Evolutionary conservation across 2,113 vertebrate species (phyloP), one percentile per base, ranked within the genome.

Genomic region (Numenius arquata): DNA sequence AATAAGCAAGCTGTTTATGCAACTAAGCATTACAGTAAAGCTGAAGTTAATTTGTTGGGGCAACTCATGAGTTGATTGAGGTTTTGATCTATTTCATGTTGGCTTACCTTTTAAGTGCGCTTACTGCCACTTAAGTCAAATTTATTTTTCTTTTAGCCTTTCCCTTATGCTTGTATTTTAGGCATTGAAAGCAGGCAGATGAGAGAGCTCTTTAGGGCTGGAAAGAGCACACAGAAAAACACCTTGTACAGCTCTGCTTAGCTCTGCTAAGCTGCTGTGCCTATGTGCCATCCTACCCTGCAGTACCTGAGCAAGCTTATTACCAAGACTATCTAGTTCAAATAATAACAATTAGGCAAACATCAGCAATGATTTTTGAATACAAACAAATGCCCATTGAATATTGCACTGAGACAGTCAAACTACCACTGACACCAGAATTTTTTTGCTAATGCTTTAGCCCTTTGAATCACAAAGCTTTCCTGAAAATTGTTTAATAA

Each of bases 401-500:
- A 77, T 70, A 75, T 45, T 88, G 38, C 38, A 15, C 52, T 20
- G 34, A 86, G 80, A 94, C 29, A 90, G n/a, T 34, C 58, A 89
- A 74, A 76, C 88, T 84, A 81, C 36, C 32, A 53, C 17, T 56
- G n/a, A 91, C 52, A 36, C 15, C 13, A 40, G 41, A 18, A 13
- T 5, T 25, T 67, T 65, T 66, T 29, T 11, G 22, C 50, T 86
- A 26, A 81, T 85, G 36, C 3, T 61, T 85, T 91, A 94, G 79
- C 22, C 8, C 14, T 88, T 88, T 68, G n/a, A 85, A 67, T 87
- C 14, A 80, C 50, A 96, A 85, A 63, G 29, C 34, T 90, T 95
- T 86, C 47, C 75, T 23, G 8, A 91, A 96, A 94, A 82, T 62
- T 84, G 55, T 95, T 89, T 89, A 85, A 89, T 91, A 97, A 91